phyloP scores from a whole-genome alignment of 1,140 invertebrate genomes.

The Drosophila subobscura region DNA sequence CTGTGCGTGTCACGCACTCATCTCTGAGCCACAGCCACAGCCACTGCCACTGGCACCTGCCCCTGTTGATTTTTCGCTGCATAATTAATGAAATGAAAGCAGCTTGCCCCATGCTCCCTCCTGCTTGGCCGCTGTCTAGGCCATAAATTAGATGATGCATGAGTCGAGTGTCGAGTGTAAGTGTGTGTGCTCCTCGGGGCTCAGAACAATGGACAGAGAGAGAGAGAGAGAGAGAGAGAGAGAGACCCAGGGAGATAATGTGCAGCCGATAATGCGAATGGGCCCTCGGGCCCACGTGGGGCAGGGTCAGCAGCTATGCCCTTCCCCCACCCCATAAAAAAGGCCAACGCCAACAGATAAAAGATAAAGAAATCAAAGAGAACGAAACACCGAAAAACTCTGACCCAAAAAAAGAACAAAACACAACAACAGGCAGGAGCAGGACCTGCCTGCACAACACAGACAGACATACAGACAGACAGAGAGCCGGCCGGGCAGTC shows the following conservation, averaged over 20 bases:
- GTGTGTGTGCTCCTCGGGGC: too few species aligned
- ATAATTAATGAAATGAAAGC: constrained; percentile 75
- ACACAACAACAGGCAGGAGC: constrained; percentile 5
- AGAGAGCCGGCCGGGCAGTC: too few species aligned
- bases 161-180: constrained; percentile 3
- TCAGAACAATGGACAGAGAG: not conserved
- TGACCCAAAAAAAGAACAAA: constrained; percentile 23
- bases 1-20: not conserved
- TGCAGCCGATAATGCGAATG: constrained; percentile 44
- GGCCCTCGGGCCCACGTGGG: not conserved
- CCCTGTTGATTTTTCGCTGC: constrained; percentile 57
- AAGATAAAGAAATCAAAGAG: constrained; percentile 43
- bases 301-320: not conserved
- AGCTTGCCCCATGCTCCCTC: constrained; percentile 1
- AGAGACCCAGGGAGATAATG: constrained; percentile 18
- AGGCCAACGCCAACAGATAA: too few species aligned
- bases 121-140: constrained; percentile 15
- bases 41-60: constrained; percentile 13
- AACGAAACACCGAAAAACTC: constrained; percentile 4
- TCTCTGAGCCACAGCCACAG: not conserved
- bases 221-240: not conserved
- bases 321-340: too few species aligned
- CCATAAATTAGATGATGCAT: constrained; percentile 56
- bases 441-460: constrained; percentile 21
- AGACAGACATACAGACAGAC: not conserved